Base-by-base conservation (phyloP, 2,113 vertebrate species). In the Thermophis baileyi region DNA sequence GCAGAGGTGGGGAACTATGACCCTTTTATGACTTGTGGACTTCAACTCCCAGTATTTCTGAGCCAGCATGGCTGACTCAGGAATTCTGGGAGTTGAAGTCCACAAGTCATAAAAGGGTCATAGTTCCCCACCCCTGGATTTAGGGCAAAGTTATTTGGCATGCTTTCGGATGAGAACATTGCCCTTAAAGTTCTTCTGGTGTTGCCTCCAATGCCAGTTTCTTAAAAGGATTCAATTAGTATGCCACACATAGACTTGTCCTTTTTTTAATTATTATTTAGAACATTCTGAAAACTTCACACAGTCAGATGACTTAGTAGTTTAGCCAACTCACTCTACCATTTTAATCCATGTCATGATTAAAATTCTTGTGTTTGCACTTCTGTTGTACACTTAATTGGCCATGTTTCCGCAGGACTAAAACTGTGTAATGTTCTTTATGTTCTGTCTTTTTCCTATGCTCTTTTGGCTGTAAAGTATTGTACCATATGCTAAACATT, bases 391-490 rank as follows among this genome's bases (percentile, higher is more conserved):
- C 96, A 95, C 96, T 96, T 95, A 95, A 95, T 96, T 60, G 96
- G 94, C 96, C 96, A 95, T 96, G 95, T 95, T 95, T 96, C 94
- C 3, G 92, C 95, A 94, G 96, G 94, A 96, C 95, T 96, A 93
- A 95, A 57, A 95, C 97, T 97, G 96, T 98, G 97, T 98, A 97
- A 97, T 97, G 81, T 94, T 97, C 97, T 97, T 97, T 98, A 96
- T 97, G 96, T 97, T 98, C 97, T 98, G 97, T 98, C 97, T 97
- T 97, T 89, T 97, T 97, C 97, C 97, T 97, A 96, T 97, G 95
- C 96, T 97, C 96, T 97, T 98, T 95, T 96, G 97, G 96, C 97
- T 98, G 97, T 98, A 98, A 95, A 97, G 95, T 97, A 97, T 95
- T 97, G 96, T 97, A 98, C 97, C 97, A 96, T 98, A 97, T 95